Percentiles rank a stretch among this genome's conserved stretches.
Conservation (phyloP, 1,140 invertebrate genomes). For the Drosophila gunungcola region DNA sequence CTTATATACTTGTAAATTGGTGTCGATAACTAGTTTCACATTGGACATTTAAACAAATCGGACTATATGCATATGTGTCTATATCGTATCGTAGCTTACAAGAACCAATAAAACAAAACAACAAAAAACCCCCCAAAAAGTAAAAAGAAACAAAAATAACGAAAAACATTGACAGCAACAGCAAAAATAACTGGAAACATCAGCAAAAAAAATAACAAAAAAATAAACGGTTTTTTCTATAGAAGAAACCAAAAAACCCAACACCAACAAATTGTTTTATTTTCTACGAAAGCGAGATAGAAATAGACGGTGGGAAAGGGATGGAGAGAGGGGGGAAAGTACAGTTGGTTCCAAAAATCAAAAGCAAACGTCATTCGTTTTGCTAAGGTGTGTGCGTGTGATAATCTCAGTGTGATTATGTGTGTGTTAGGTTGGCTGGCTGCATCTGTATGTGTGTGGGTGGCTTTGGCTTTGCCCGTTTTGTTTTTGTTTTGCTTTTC, state of each 20-base stretch:
- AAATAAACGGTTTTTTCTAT: slow-evolving; percentile 80
- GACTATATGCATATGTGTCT: slow-evolving; percentile 19
- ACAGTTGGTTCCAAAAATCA: slow-evolving; percentile 42
- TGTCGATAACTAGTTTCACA: slow-evolving; percentile 22
- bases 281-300: slow-evolving; percentile 2
- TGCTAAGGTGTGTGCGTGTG: slow-evolving; percentile 32
- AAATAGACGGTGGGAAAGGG: slow-evolving; percentile 1
- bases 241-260: slow-evolving; percentile 71
- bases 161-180: slow-evolving; percentile 13
- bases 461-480: neutral
- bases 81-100: slow-evolving; percentile 30
- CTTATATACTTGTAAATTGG: slow-evolving; percentile 18
- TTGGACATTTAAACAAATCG: slow-evolving; percentile 16
- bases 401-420: slow-evolving; percentile 18
- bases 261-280: slow-evolving; percentile 23
- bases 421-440: neutral
- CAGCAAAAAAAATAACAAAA: slow-evolving; percentile 48
- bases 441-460: neutral
- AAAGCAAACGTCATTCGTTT: slow-evolving; percentile 40
- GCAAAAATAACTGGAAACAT: slow-evolving; percentile 26
- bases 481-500: slow-evolving; percentile 2
- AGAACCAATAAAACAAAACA: slow-evolving; percentile 10
- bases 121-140: neutral
- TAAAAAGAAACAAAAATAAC: slow-evolving; percentile 2
- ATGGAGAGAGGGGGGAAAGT: slow-evolving; percentile 9